A percentile compares a stretch with the other conserved stretches of the same genome.
Evolutionary conservation across 2,888 invertebrate species (phyloP).

Genomic region (Andrena praecox): DNA sequence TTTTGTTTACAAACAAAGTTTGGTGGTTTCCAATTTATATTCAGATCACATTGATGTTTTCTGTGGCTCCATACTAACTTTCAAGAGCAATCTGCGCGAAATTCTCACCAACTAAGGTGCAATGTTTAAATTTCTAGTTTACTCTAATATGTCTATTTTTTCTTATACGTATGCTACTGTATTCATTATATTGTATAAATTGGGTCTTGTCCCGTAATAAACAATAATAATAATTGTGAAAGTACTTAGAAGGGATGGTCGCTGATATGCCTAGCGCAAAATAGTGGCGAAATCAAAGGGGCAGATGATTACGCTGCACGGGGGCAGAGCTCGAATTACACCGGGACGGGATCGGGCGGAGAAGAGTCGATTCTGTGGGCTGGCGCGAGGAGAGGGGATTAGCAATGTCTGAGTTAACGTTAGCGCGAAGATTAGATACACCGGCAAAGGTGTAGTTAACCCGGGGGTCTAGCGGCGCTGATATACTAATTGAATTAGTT

Average conservation of each 20-base stretch:
- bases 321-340: slow-evolving; percentile 1
- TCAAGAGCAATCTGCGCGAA: no score
- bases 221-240: no score
- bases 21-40: no score
- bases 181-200: no score
- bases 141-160: no score
- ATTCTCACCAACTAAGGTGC: no score
- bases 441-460: slow-evolving; percentile 70
- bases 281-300: not conserved
- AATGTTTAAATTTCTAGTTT: no score
- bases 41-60: no score
- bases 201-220: no score
- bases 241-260: not conserved
- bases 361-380: slow-evolving; percentile 18
- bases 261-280: not conserved
- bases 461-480: slow-evolving; percentile 60
- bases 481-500: slow-evolving; percentile 76
- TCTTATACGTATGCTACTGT: no score
- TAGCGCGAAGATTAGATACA: slow-evolving; percentile 67
- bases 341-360: not conserved
- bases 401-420: slow-evolving; percentile 64
- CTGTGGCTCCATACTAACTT: no score
- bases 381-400: slow-evolving; percentile 54
- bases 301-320: not conserved
- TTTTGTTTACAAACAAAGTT: no score